These are phyloP conservation scores for Thymallus thymallus DNA, from an alignment of 2,113 vertebrate species.

Conservation along the genomic window DNA sequence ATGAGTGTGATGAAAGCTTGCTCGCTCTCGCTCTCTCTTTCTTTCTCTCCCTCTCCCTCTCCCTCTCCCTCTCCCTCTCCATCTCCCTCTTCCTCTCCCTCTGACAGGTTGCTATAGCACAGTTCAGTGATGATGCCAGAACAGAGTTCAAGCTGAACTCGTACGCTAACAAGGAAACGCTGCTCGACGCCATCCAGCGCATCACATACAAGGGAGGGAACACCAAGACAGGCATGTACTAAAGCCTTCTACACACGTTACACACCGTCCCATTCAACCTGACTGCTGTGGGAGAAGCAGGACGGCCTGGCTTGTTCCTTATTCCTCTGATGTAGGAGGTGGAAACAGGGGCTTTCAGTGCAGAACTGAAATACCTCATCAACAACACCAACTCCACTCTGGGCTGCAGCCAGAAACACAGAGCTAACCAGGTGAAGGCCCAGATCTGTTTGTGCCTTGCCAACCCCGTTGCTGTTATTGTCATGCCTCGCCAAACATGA, in stretches of 20 bases:
- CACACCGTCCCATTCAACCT: background rate
- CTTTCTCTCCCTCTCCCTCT: too few species aligned
- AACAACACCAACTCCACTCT: background rate
- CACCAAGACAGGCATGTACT: conserved; percentile 88
- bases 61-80: background rate
- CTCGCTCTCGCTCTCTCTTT: background rate
- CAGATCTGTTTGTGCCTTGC: too few species aligned
- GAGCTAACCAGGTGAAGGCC: background rate
- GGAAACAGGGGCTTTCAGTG: conserved; percentile 28
- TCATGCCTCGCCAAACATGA: too few species aligned
- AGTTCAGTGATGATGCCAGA: conserved; percentile 94
- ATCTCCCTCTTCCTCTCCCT: background rate
- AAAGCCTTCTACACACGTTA: background rate
- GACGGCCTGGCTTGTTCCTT: background rate
- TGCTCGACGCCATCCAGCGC: conserved; percentile 87
- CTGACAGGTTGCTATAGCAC: conserved; percentile 89
- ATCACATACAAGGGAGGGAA: conserved; percentile 98
- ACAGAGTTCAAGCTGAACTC: conserved; percentile 94
- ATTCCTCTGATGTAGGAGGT: conserved; percentile 12
- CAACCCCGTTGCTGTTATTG: too few species aligned
- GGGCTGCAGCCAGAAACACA: background rate
- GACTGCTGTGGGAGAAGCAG: background rate
- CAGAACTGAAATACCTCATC: background rate
- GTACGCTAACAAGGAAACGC: conserved; percentile 85
- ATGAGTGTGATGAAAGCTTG: conserved; percentile 45